phyloP scores from a whole-genome alignment of 1,140 invertebrate species.

The Mizuhopecten yessoensis region DNA sequence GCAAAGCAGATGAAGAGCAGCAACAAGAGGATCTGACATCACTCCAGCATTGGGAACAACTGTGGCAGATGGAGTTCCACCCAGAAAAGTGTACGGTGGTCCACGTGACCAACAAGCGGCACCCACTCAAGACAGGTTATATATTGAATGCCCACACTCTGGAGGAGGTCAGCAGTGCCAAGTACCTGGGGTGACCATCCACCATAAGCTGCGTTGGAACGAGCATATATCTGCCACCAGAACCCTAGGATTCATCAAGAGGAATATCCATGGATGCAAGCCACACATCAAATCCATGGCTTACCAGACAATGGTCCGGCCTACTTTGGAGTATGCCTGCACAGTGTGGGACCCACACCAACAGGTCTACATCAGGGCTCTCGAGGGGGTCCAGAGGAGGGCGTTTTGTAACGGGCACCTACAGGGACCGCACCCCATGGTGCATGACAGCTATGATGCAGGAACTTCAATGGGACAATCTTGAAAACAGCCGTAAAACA shows the following conservation, averaged over 20 bases:
- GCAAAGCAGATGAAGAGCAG: too few species aligned
- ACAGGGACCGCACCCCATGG: too few species aligned
- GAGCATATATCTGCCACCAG: background rate
- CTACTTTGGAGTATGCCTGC: background rate
- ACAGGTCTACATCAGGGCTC: too few species aligned
- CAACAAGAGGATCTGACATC: too few species aligned
- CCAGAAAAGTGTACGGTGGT: background rate
- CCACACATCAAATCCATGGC: slow-evolving; percentile 36
- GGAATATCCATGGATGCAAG: slow-evolving; percentile 19
- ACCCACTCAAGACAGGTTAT: background rate
- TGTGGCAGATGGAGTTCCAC: background rate
- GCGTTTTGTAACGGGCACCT: too few species aligned
- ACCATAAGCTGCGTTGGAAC: too few species aligned
- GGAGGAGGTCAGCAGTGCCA: background rate
- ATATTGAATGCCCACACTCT: background rate
- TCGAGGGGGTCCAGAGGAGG: too few species aligned
- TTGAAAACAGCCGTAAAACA: too few species aligned
- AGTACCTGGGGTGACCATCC: too few species aligned
- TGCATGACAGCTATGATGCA: too few species aligned
- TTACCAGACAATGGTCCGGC: slow-evolving; percentile 38
- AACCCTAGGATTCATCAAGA: slow-evolving; percentile 23
- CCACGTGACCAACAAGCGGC: background rate
- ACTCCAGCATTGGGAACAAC: background rate
- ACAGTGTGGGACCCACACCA: too few species aligned
- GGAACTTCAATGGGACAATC: too few species aligned